Evolutionary conservation across 2,797 vertebrate species (phyloP).

Genomic region (Myotis daubentonii): DNA sequence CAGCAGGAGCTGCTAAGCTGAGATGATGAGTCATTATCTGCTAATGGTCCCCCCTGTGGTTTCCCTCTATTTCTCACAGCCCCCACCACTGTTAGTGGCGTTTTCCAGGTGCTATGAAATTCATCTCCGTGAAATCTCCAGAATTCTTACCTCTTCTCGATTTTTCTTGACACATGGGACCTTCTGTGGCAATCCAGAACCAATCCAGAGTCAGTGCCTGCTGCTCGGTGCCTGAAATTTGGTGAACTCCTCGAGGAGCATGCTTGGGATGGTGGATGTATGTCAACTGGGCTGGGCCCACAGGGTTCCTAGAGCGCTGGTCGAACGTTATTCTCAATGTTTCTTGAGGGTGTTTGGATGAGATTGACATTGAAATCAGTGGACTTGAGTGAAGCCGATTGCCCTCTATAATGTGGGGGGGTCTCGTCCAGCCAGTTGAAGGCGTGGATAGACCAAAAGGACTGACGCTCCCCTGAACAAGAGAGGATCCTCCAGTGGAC

Average conservation of each 20-base stretch:
- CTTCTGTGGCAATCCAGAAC: not conserved
- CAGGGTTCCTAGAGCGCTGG: not conserved
- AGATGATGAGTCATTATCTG: constrained; percentile 53
- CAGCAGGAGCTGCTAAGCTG: constrained; percentile 38
- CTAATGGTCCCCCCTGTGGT: constrained; percentile 29
- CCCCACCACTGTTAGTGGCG: not conserved
- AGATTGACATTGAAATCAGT: not conserved
- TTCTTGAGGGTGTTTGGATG: not conserved
- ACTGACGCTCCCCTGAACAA: not conserved
- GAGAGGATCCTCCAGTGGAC: not conserved
- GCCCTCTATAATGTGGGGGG: not conserved
- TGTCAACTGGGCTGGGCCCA: not conserved
- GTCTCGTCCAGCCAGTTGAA: not conserved
- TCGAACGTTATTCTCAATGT: not conserved
- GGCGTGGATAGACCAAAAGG: not conserved
- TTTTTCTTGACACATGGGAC: not conserved
- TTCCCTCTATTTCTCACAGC: not conserved
- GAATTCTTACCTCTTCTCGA: not conserved
- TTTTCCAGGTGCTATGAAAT: constrained; percentile 39
- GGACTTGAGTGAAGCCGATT: not conserved
- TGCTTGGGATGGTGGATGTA: not conserved
- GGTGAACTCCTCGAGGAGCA: not conserved
- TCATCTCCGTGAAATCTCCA: not conserved
- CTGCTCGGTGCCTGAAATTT: not conserved
- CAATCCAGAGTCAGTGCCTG: not conserved